Evolutionary conservation across 37 sponge, comb jelly and placozoan genomes (phyloP).

Genomic region (Ianthella basta): DNA sequence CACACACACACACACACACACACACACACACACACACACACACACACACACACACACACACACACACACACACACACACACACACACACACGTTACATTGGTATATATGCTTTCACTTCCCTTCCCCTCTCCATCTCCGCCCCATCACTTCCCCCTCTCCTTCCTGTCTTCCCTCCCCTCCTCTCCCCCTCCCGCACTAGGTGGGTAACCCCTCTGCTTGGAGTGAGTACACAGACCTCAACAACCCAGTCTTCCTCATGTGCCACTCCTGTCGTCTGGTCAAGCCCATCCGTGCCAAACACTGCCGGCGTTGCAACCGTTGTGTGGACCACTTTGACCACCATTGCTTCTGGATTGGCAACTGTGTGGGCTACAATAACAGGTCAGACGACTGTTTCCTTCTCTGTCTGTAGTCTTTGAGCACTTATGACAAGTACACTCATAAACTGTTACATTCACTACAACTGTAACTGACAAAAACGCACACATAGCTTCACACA

Average conservation of each 20-base stretch:
- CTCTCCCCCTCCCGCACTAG: conserved; percentile 20
- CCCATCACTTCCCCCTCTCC: background rate
- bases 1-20: too few species aligned
- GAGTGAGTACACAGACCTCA: conserved; percentile 60
- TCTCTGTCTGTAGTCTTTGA: too few species aligned
- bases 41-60: too few species aligned
- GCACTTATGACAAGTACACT: too few species aligned
- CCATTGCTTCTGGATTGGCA: conserved; percentile 91
- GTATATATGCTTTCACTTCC: background rate
- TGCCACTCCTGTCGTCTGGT: conserved; percentile 92
- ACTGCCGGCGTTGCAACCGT: conserved; percentile 84
- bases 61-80: too few species aligned
- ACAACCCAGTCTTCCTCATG: conserved; percentile 86
- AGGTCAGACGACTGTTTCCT: conserved; percentile 67
- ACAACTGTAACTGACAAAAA: too few species aligned
- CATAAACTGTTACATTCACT: too few species aligned
- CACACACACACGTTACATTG: too few species aligned
- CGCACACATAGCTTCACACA: too few species aligned
- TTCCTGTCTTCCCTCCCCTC: background rate
- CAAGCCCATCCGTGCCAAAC: conserved; percentile 79
- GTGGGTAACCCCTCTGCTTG: conserved; percentile 77
- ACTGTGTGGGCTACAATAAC: conserved; percentile 86
- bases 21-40: too few species aligned
- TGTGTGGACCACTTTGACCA: conserved; percentile 94
- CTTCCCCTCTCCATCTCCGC: background rate